Conservation (phyloP, 1,140 invertebrate genomes). For the Glomeris maerens region DNA sequence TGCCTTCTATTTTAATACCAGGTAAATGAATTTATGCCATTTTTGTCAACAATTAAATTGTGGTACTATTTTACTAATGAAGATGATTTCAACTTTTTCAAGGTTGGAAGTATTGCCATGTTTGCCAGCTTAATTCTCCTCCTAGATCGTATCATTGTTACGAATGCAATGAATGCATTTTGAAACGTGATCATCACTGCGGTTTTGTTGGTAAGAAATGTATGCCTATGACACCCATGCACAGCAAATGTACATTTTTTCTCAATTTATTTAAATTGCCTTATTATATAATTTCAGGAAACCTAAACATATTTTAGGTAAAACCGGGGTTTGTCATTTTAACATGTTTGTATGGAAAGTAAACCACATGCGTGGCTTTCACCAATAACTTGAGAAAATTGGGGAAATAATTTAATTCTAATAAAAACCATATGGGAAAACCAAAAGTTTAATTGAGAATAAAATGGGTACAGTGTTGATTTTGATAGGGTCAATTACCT, state of each 20-base stretch:
- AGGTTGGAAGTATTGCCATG: slow-evolving; percentile 20
- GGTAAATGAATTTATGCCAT: neutral
- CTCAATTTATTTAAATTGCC: no score
- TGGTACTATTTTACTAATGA: neutral
- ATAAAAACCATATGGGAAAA: no score
- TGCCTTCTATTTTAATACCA: slow-evolving; percentile 5
- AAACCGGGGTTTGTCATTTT: no score
- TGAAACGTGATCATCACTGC: slow-evolving; percentile 21
- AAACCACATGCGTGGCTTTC: neutral
- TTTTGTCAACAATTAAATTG: neutral
- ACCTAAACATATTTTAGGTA: no score
- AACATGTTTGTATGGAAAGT: no score
- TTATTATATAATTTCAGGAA: no score
- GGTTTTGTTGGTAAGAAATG: slow-evolving; percentile 14
- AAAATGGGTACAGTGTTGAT: no score
- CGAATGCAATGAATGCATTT: slow-evolving; percentile 18
- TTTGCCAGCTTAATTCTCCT: slow-evolving; percentile 18
- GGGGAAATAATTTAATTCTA: neutral
- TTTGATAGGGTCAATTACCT: no score
- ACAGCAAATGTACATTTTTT: no score
- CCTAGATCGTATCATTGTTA: slow-evolving; percentile 20
- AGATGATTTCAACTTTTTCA: neutral
- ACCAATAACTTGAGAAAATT: neutral
- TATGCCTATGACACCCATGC: no score
- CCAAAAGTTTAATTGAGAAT: no score